These are phyloP conservation scores for Pocillopora meandrina DNA, from an alignment of 92 coral and sea anemone genomes.

Conservation along the genomic window DNA sequence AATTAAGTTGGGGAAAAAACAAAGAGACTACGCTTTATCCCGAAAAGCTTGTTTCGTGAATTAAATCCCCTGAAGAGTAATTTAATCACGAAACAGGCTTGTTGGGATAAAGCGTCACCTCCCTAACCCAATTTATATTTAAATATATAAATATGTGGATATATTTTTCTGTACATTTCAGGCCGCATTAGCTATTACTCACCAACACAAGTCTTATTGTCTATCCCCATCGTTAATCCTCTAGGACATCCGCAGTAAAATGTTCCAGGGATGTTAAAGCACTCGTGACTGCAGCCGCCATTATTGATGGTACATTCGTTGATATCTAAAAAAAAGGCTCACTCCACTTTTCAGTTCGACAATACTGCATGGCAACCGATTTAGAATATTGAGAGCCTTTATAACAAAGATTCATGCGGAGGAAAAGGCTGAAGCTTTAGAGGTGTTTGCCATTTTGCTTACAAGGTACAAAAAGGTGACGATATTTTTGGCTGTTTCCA, in stretches of 20 bases:
- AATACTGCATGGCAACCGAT: background rate
- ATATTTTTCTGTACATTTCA: no score
- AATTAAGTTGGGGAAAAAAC: no score
- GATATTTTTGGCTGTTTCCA: background rate
- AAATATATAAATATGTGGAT: no score
- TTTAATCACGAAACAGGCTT: no score
- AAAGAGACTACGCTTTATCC: no score
- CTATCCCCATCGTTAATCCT: background rate
- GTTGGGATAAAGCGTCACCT: no score
- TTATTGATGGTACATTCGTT: background rate
- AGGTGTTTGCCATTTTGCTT: background rate
- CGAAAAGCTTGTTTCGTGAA: no score
- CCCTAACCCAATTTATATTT: no score
- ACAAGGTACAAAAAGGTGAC: no score
- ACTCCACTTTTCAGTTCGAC: no score
- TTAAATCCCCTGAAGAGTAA: no score
- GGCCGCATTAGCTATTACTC: background rate
- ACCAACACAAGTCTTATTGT: slow-evolving; percentile 15
- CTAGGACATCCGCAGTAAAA: background rate
- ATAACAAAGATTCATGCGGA: background rate
- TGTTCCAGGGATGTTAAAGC: background rate
- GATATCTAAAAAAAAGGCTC: background rate
- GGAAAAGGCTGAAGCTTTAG: no score
- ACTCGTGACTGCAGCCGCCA: background rate
- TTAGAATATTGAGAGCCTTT: background rate